Evolutionary conservation across 2,888 invertebrate genomes (phyloP), one percentile per base, ranked within the genome.

Genomic region (Stenodema calcarata): DNA sequence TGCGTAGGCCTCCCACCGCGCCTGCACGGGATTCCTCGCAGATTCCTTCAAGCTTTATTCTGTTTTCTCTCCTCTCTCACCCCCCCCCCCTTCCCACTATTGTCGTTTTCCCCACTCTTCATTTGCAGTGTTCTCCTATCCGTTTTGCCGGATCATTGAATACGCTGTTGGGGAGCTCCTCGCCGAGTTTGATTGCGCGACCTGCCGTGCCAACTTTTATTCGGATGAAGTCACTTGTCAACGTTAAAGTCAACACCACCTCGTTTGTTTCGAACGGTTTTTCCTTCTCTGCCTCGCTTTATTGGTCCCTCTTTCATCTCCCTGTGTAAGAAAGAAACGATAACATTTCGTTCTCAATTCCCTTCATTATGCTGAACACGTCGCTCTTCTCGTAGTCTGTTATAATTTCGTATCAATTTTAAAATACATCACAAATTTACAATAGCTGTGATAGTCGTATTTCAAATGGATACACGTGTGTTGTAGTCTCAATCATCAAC

Each of bases 201-300:
- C 18, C 73, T 41, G 41, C 30, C 73, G 4, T 35, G 73, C 73
- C 73, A 73, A 73, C 18, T 73, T 73, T 73, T 73, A 73, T 73
- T 73, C 41, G 73, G 73, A 73, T 73, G 73, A 73, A 73, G 73
- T 73, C 73, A 73, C 73, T 73, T 41, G 73, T 73, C 73, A 70
- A 70, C 50, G 50, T 50, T 50, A 50, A 27, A 30, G 70, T 70
- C 70, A 73, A 73, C 73, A 73, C 73, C 35, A 73, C 73, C 73
- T 73, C 35, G 73, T 73, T 73, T 41, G 73, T 35, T 73, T 62
- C 18, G 62, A 62, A 62, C 23, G 23, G 23, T 62, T 62, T 62
- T 62, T 62, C 23, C 62, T 62, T 62, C 23, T 23, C 27, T 62
- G 9, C 18, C 27, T n/a, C 62, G 62, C 62, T 23, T 62, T 62